Evolutionary conservation across 2,888 invertebrate species (phyloP).

Genomic region (Lysandra coridon): DNA sequence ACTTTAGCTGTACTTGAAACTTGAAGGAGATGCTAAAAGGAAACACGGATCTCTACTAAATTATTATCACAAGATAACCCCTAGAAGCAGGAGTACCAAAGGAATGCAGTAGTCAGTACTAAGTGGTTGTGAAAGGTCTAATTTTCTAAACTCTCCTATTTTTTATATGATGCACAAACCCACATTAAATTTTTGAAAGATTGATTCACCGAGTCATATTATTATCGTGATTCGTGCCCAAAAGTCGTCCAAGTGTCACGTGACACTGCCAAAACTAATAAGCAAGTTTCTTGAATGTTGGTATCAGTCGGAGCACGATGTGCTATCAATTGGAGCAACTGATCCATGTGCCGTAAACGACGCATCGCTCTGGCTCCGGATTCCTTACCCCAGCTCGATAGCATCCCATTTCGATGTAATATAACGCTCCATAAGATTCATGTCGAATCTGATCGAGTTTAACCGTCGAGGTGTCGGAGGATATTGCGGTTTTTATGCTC

Average conservation of each 20-base stretch:
- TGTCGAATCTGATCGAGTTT: not conserved
- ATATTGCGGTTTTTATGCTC: conserved; percentile 4
- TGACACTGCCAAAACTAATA: not conserved
- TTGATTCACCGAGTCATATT: not conserved
- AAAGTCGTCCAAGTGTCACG: not conserved
- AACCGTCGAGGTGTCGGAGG: not conserved
- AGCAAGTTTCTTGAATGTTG: not conserved
- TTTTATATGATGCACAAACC: not conserved
- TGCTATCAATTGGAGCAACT: not conserved
- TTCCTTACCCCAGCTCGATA: not conserved
- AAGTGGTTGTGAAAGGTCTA: no score
- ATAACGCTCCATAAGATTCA: conserved; percentile 9
- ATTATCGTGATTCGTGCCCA: not conserved
- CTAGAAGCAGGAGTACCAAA: no score
- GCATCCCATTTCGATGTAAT: conserved; percentile 21
- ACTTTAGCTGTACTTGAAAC: no score
- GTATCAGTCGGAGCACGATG: no score
- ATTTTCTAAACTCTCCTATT: no score
- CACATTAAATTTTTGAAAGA: not conserved
- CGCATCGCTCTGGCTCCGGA: not conserved
- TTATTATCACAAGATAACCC: no score
- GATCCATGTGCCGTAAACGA: conserved; percentile 2
- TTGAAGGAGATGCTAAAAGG: no score
- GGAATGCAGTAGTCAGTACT: no score
- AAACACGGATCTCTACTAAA: no score